Percentiles rank a stretch among this genome's conserved stretches.
Evolutionary conservation across 2,797 vertebrate genomes (phyloP).

Genomic region (Myioborus miniatus): DNA sequence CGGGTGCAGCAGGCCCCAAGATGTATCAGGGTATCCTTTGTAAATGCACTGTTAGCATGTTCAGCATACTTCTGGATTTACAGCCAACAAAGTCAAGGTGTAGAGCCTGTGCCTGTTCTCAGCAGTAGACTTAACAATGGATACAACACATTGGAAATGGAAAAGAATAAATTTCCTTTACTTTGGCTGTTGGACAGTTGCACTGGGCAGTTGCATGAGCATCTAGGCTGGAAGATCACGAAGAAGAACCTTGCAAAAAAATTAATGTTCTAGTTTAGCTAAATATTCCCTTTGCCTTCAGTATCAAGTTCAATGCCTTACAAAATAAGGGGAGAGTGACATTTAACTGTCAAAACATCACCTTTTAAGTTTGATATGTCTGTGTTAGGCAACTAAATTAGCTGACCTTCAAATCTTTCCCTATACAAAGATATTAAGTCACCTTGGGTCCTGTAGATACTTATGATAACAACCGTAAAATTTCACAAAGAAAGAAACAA

Average conservation of each 20-base stretch:
- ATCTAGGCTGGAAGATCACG: neutral
- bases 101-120: neutral
- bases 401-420: neutral
- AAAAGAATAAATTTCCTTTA: neutral
- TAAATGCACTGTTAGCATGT: neutral
- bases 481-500: neutral
- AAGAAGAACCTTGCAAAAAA: neutral
- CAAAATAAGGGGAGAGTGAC: neutral
- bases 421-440: neutral
- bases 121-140: neutral
- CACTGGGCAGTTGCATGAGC: fast-evolving
- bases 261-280: neutral
- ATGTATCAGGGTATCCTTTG: neutral
- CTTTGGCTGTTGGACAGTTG: neutral
- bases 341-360: neutral
- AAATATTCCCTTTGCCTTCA: neutral
- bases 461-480: neutral
- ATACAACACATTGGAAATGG: neutral
- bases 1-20: neutral
- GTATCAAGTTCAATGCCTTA: neutral
- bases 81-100: neutral
- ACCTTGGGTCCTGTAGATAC: neutral
- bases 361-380: neutral
- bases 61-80: neutral
- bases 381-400: neutral